A percentile compares a stretch with the other conserved stretches of the same genome.
phyloP scores from a whole-genome alignment of 2,797 vertebrate genomes.

The Pteropus rufus region DNA sequence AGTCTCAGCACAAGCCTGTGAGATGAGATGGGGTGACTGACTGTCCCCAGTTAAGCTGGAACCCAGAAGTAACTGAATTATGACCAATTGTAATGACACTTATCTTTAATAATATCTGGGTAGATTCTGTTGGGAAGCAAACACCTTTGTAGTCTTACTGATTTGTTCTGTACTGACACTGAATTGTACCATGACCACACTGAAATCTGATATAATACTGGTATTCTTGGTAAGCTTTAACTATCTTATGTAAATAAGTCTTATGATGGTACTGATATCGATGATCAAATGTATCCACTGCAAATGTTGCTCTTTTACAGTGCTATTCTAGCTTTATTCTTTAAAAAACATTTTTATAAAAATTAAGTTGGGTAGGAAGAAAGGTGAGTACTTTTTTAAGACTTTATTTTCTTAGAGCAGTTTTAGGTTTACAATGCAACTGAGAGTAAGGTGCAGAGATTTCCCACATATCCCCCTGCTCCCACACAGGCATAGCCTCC shows the following conservation, averaged over 20 bases:
- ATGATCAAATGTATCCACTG: not conserved
- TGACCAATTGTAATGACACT: not conserved
- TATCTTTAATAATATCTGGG: not conserved
- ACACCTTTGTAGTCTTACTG: not conserved
- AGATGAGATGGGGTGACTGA: not conserved
- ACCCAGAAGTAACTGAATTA: not conserved
- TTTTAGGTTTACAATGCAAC: not conserved
- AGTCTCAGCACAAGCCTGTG: not conserved
- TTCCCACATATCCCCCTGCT: not conserved
- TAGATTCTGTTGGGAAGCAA: not conserved
- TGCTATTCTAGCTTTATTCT: not conserved
- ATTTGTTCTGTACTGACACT: no score
- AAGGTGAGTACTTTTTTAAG: not conserved
- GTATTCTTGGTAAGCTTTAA: not conserved
- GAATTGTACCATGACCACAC: not conserved
- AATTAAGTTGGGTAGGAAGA: not conserved
- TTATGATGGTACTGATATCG: not conserved
- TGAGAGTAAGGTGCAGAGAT: not conserved
- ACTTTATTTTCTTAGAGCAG: not conserved
- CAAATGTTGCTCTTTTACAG: not conserved
- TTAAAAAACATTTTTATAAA: not conserved
- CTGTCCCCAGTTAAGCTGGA: not conserved
- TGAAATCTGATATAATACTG: not conserved
- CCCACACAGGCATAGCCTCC: not conserved
- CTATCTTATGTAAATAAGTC: not conserved